phyloP scores from a whole-genome alignment of 2,113 vertebrate genomes.

The Alethe diademata region DNA sequence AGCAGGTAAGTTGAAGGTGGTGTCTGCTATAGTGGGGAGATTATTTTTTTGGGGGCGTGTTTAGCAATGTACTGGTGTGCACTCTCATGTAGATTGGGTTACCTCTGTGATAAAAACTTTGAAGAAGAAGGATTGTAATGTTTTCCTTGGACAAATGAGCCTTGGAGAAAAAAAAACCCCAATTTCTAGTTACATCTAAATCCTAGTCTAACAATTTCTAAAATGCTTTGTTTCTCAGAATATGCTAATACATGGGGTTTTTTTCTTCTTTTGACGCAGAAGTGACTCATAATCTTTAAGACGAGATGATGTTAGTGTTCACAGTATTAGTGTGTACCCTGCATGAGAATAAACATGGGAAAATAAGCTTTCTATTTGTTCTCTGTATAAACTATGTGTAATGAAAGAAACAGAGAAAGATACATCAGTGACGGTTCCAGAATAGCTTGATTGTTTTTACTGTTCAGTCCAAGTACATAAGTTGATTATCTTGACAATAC shows the following conservation, averaged over 20 bases:
- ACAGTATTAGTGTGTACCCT: neutral
- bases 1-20: neutral
- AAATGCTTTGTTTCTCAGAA: neutral
- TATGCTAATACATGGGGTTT: neutral
- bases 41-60: accelerated
- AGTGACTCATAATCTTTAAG: neutral
- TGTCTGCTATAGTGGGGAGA: neutral
- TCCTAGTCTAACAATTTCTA: neutral
- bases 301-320: neutral
- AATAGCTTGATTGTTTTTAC: neutral
- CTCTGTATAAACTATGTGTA: neutral
- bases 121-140: neutral
- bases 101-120: neutral
- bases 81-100: neutral
- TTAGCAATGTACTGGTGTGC: neutral
- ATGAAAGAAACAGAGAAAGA: neutral
- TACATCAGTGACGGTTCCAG: neutral
- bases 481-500: neutral
- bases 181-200: neutral
- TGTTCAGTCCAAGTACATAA: neutral
- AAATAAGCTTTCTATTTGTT: neutral
- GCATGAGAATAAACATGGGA: neutral
- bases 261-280: neutral
- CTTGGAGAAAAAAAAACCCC: neutral
- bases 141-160: neutral